Conservation (phyloP, 2,797 vertebrate species). For the Poecilia velifera region DNA sequence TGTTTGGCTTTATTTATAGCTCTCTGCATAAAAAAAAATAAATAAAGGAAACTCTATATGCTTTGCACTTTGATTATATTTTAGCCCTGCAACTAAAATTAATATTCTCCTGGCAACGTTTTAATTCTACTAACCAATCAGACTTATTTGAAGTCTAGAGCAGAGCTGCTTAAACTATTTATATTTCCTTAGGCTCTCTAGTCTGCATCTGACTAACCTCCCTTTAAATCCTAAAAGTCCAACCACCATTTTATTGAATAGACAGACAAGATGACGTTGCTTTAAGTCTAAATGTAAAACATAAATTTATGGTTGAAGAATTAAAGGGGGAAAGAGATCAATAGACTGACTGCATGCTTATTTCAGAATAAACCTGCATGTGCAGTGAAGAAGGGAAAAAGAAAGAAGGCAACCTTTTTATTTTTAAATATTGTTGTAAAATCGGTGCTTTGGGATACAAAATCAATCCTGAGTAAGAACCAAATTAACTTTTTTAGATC, state of each 20-base stretch:
- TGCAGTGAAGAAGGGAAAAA: no score
- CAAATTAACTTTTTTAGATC: neutral
- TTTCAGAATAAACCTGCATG: no score
- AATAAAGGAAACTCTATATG: neutral
- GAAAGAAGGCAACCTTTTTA: neutral
- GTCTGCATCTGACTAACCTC: neutral
- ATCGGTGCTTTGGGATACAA: neutral
- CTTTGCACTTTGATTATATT: neutral
- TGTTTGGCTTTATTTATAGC: constrained; percentile 11
- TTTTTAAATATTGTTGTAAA: neutral
- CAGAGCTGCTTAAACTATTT: neutral
- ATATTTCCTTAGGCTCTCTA: neutral
- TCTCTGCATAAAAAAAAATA: constrained; percentile 18
- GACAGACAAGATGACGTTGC: neutral
- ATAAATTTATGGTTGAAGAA: neutral
- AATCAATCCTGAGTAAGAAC: neutral
- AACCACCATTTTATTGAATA: neutral
- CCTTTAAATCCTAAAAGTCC: neutral
- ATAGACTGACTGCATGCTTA: no score
- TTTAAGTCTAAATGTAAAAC: neutral
- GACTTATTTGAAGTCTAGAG: neutral
- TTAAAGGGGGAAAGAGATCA: no score
- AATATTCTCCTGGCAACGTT: neutral
- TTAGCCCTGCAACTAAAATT: neutral
- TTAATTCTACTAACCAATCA: neutral